Base-by-base conservation (phyloP, 2,888 invertebrate genomes). In the Caradrina kadenii region DNA sequence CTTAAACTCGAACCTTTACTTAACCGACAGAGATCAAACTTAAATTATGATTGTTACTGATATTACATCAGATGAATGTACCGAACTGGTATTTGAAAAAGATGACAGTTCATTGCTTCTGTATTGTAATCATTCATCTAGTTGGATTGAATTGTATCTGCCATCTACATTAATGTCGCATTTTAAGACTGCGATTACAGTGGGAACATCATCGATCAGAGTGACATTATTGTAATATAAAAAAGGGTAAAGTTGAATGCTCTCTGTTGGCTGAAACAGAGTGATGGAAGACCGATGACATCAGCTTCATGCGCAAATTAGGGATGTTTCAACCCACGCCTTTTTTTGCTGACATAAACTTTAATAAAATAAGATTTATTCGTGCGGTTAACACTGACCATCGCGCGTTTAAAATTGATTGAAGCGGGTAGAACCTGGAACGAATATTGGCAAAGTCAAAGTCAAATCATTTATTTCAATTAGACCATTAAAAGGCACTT, bases 191-290 rank as follows among this genome's bases (percentile, higher is more conserved):
- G 59, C 58, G 70, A 77, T 69, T 73, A 74, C 66, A 80, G 75
- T 71, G 75, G 66, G 69, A 76, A 81, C 73, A 82, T 69, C 79
- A 90, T 89, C 86, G 80, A 89, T 89, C 88, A 89, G 56, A 68
- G 68, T 74, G 76, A 73, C 67, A 76, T 73, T 79, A 64, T 77
- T 19, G 66, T 79, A 77, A 82, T 75, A 74, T 74, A 85, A 71
- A 78, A 76, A 79, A 65, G 65, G 76, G 70, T 80, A 67, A 82
- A 88, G 90, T 89, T 91, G 84, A 91, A 88, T 79, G 89, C 50
- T 86, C 91, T 86, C 72, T 58, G 63, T 62, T 74, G 80, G 76
- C 76, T 69, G 66, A 79, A 71, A 79, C 48, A 56, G 72, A 74
- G 35, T 73, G 74, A 74, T 79, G 64, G 42, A 76, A 69, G 76